phyloP scores from a whole-genome alignment of 2,888 invertebrate genomes.

The Patella pellucida region DNA sequence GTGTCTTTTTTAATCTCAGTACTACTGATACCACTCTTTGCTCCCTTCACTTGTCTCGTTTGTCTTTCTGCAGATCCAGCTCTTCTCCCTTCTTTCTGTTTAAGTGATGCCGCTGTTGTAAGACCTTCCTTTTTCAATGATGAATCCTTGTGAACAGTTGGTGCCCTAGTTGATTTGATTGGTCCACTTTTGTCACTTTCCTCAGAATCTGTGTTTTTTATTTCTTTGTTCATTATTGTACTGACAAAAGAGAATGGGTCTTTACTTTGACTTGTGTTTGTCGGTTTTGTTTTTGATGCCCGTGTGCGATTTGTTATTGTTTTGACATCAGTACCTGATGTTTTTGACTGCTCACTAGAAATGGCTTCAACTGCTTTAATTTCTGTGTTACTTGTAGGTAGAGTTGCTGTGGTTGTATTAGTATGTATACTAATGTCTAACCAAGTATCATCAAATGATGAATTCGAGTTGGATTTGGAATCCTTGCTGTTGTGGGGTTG shows the following conservation, averaged over 20 bases:
- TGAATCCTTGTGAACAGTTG: not conserved
- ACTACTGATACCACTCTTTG: not conserved
- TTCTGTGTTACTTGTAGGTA: not conserved
- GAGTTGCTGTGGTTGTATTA: not conserved
- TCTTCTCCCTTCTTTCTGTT: not conserved
- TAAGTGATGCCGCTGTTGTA: not conserved
- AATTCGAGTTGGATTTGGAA: not conserved
- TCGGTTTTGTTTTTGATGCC: not conserved
- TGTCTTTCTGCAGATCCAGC: not conserved
- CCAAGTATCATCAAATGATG: not conserved
- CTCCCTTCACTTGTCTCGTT: not conserved
- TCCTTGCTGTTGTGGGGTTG: too few relatives aligned
- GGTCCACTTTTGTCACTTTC: not conserved
- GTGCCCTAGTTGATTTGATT: not conserved
- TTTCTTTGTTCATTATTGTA: constrained; percentile 7
- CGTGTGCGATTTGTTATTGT: not conserved
- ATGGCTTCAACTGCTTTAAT: not conserved
- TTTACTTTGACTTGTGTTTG: not conserved
- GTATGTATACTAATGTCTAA: not conserved
- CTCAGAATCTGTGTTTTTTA: not conserved
- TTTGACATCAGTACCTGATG: not conserved
- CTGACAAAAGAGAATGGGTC: constrained; percentile 26
- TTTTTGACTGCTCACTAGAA: not conserved
- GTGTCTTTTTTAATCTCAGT: not conserved
- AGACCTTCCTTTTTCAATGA: not conserved